These are phyloP conservation scores for Asobara japonica DNA, from an alignment of 1,140 invertebrate genomes.

Conservation along the genomic window DNA sequence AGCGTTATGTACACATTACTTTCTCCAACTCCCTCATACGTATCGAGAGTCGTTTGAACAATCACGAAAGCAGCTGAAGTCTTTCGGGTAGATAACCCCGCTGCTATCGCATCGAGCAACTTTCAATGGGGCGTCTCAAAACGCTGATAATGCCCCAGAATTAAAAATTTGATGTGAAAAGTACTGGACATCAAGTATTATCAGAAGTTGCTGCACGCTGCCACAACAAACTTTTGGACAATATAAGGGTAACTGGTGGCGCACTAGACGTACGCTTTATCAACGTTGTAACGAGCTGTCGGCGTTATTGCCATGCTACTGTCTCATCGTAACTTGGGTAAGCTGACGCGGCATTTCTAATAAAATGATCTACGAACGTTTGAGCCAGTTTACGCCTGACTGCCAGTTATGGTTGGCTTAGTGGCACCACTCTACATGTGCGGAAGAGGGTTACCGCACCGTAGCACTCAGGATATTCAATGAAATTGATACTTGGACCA, in stretches of 20 bases:
- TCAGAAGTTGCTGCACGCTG: background rate
- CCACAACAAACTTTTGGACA: background rate
- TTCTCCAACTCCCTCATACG: too few relatives aligned
- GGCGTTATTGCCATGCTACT: conserved; percentile 30
- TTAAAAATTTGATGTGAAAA: background rate
- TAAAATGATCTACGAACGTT: conserved; percentile 29
- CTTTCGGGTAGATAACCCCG: too few relatives aligned
- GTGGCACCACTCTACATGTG: background rate
- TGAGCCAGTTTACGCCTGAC: background rate
- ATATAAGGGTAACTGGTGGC: background rate
- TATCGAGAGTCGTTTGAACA: too few relatives aligned
- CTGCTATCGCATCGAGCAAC: too few relatives aligned
- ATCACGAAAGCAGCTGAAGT: too few relatives aligned
- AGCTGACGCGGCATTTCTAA: conserved; percentile 35
- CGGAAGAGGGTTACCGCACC: background rate
- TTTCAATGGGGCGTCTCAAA: too few relatives aligned
- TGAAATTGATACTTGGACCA: background rate
- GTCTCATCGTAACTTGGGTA: conserved; percentile 7
- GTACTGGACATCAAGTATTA: background rate
- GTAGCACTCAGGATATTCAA: background rate
- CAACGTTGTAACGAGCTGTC: conserved; percentile 35
- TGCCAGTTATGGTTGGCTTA: background rate
- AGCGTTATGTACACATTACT: too few relatives aligned
- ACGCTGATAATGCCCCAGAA: background rate
- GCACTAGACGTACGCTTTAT: conserved; percentile 26